phyloP scores from a whole-genome alignment of 2,888 invertebrate species.

The Hirtodrosophila confusa region DNA sequence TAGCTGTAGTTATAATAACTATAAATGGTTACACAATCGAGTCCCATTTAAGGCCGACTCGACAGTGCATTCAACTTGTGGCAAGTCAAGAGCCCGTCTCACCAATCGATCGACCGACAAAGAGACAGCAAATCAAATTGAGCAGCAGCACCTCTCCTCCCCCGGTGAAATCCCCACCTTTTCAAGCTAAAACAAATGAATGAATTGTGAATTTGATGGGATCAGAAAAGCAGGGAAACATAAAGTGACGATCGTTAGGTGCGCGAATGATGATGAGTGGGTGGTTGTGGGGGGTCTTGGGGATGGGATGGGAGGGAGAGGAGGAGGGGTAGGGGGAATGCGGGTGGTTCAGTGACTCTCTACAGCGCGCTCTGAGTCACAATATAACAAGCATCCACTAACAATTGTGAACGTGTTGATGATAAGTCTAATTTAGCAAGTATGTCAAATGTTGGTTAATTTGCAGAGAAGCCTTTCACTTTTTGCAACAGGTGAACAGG shows the following conservation, averaged over 20 bases:
- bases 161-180: too few species aligned
- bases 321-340: neutral
- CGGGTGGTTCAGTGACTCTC: slow-evolving; percentile 36
- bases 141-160: neutral
- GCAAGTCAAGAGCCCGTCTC: slow-evolving; percentile 27
- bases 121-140: slow-evolving; percentile 25
- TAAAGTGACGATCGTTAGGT: neutral
- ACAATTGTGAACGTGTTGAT: slow-evolving; percentile 52
- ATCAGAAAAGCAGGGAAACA: neutral
- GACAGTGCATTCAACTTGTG: slow-evolving; percentile 52
- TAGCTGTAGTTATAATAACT: neutral
- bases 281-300: too few species aligned
- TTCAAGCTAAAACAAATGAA: slow-evolving; percentile 8
- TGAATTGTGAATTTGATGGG: neutral
- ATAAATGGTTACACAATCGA: slow-evolving; percentile 36
- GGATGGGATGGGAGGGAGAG: too few species aligned
- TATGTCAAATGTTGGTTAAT: slow-evolving; percentile 61
- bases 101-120: slow-evolving; percentile 29
- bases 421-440: slow-evolving; percentile 73
- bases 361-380: slow-evolving; percentile 31
- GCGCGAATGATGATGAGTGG: too few species aligned
- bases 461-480: slow-evolving; percentile 61
- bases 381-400: slow-evolving; percentile 37
- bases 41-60: slow-evolving; percentile 33
- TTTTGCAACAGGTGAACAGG: slow-evolving; percentile 15